Conservation (phyloP, 2,113 vertebrate species). For the Sterrhoptilus dennistouni region DNA sequence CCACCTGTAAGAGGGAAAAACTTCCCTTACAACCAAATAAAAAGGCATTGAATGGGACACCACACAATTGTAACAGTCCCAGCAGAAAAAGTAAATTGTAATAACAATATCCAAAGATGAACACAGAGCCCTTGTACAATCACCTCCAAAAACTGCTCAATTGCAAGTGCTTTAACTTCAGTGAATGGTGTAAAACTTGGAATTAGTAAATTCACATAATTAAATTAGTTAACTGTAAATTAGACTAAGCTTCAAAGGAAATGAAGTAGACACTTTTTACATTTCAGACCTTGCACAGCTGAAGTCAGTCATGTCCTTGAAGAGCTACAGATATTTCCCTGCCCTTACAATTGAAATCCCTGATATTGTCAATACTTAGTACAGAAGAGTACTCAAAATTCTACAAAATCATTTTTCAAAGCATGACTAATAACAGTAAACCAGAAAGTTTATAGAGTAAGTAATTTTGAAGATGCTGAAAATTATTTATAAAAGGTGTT, state of each 20-base stretch:
- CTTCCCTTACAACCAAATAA: neutral
- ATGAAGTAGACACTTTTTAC: neutral
- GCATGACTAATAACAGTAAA: neutral
- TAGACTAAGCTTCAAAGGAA: neutral
- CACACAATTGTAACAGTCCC: neutral
- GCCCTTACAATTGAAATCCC: neutral
- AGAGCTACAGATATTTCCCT: neutral
- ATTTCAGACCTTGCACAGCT: neutral
- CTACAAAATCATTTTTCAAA: neutral
- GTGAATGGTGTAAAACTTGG: neutral
- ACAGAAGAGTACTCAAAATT: neutral
- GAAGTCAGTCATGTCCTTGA: accelerated
- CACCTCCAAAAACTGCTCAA: neutral
- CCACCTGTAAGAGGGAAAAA: neutral
- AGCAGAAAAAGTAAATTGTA: neutral
- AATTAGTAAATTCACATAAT: neutral
- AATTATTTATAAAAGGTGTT: neutral
- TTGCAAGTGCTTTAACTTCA: neutral
- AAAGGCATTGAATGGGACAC: neutral
- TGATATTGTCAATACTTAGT: neutral
- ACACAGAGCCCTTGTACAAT: neutral
- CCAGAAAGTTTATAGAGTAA: neutral
- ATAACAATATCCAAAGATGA: neutral
- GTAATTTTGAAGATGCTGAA: neutral
- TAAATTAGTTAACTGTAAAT: neutral